Evolutionary conservation across 2,797 vertebrate species (phyloP), one percentile per base, ranked within the genome.

Genomic region (Cacajao melanocephalus): DNA sequence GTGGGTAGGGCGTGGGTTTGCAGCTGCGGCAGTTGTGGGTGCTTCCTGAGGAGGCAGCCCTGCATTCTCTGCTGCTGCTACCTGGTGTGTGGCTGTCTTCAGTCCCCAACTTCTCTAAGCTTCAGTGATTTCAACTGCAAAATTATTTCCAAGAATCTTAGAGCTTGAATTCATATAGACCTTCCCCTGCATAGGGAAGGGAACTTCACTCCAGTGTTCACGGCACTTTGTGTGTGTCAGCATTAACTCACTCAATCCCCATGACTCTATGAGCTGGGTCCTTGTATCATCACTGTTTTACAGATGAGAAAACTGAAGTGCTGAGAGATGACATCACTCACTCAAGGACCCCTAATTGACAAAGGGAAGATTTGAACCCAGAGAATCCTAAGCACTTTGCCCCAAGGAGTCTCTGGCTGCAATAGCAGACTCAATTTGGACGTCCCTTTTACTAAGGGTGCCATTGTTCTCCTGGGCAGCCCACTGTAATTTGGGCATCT

Each of bases 241-340:
- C 30, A 19, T 44, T 24, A 50, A 39, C 80, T 61, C 55, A 36
- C 48, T 70, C 26, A 33, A 46, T 78, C 10, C 48, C 76, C 19
- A 17, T 39, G 9, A 30, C 46, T 50, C 33, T n/a, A 0, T 26
- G 72, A 58, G 39, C 28, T 48, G 79, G 78, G 67, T 57, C 8
- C 67, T 92, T 76, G n/a, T 12, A 26, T 14, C 4, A 73, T 5
- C 3, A 9, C 46, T 61, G 7, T 44, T 88, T 67, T 48, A 22
- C 70, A 93, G 86, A 67, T 15, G 48, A 72, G 89, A 4, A 78
- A 82, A 94, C 46, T 4, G 89, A 92, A 94, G 58, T 58, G 8
- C 39, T 55, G 78, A 36, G 41, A 64, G 39, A 39, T 24, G 28
- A 72, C 57, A 22, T 55, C 90, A 80, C 79, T 90, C 11, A 3